Conservation (phyloP, 2,113 vertebrate genomes). For the Murina feae region DNA sequence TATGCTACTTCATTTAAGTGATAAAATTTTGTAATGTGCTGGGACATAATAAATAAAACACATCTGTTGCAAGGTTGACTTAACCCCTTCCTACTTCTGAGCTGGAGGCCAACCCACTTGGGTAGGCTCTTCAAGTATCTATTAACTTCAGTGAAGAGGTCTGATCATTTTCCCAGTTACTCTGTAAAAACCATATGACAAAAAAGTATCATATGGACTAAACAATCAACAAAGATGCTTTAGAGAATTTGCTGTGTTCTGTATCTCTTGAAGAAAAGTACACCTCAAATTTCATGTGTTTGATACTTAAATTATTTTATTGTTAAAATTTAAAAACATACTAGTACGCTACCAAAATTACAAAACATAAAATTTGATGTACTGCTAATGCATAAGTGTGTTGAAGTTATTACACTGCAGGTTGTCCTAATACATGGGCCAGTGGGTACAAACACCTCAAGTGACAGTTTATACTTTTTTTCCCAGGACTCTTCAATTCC, state of each 20-base stretch:
- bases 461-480: neutral
- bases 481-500: neutral
- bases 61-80: neutral
- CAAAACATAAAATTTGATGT: slow-evolving; percentile 96
- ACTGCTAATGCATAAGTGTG: slow-evolving; percentile 81
- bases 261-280: slow-evolving; percentile 85
- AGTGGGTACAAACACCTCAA: neutral
- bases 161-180: slow-evolving; percentile 85
- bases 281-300: slow-evolving; percentile 89
- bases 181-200: slow-evolving; percentile 87
- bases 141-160: slow-evolving; percentile 78
- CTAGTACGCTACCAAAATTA: slow-evolving; percentile 88
- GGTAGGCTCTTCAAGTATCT: slow-evolving; percentile 80
- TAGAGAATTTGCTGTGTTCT: slow-evolving; percentile 84
- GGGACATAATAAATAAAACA: neutral
- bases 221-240: slow-evolving; percentile 91
- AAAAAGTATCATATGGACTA: slow-evolving; percentile 90
- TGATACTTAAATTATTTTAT: slow-evolving; percentile 79
- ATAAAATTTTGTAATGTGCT: neutral
- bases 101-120: slow-evolving; percentile 34
- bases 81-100: neutral
- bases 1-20: neutral
- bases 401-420: slow-evolving; percentile 87
- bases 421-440: neutral
- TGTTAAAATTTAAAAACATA: slow-evolving; percentile 88